Percentiles rank a stretch among this genome's conserved stretches.
These are phyloP conservation scores for Wiebesia pumilae DNA, from an alignment of 1,140 invertebrate species.

Conservation along the genomic window DNA sequence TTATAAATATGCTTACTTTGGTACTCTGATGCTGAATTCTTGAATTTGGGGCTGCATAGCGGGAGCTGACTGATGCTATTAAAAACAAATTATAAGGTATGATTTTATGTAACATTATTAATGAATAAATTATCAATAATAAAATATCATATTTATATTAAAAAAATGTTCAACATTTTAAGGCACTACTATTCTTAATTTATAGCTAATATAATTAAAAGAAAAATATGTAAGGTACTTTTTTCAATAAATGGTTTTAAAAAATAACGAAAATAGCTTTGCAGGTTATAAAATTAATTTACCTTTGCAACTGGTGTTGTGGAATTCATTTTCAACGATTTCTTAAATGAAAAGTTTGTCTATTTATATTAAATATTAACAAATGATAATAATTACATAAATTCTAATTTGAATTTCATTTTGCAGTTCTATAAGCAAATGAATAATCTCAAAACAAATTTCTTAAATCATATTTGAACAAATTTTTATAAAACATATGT, in stretches of 20 bases:
- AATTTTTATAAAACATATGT: not conserved
- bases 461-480: not conserved
- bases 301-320: not conserved
- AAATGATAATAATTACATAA: not conserved
- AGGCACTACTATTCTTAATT: not conserved
- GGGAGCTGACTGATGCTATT: not conserved
- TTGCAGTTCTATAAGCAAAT: not conserved
- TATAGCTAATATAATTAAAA: not conserved
- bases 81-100: not conserved
- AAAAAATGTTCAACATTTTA: not conserved
- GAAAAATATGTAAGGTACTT: not conserved
- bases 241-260: not conserved
- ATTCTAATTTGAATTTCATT: not conserved
- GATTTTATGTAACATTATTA: not conserved
- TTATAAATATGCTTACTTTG: slow-evolving; percentile 78
- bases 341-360: not conserved
- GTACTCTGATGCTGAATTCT: slow-evolving; percentile 85
- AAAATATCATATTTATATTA: not conserved
- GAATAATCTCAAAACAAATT: not conserved
- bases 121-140: not conserved
- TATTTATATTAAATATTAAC: not conserved
- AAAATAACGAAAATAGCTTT: not conserved
- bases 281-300: slow-evolving; percentile 5
- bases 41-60: slow-evolving; percentile 63
- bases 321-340: slow-evolving; percentile 15